A percentile compares a stretch with the other conserved stretches of the same genome.
Conservation (phyloP, 2,797 vertebrate genomes). For the Sebastes hubbsi region DNA sequence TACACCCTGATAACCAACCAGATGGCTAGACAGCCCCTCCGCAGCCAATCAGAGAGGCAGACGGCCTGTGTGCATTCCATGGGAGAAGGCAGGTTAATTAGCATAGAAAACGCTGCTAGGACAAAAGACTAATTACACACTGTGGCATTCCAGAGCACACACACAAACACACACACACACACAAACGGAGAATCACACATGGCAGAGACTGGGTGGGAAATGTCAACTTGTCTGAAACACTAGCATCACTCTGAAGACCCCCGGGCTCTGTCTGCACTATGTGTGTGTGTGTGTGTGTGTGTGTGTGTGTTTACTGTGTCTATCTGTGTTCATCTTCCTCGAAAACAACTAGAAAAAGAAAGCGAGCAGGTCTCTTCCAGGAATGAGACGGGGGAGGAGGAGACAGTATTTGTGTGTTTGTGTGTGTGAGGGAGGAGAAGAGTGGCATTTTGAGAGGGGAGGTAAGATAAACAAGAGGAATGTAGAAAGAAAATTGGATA, state of each 20-base stretch:
- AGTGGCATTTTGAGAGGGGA: slow-evolving; percentile 20
- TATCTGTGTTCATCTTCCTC: slow-evolving; percentile 20
- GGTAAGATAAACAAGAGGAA: slow-evolving; percentile 47
- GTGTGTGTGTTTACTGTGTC: slow-evolving; percentile 16
- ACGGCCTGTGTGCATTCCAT: slow-evolving; percentile 48
- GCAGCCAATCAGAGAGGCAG: slow-evolving; percentile 36
- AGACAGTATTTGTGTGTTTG: background rate
- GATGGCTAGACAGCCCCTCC: background rate
- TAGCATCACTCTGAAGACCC: slow-evolving; percentile 61
- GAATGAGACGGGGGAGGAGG: slow-evolving; percentile 31
- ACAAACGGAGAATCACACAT: slow-evolving; percentile 1
- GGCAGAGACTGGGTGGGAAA: slow-evolving; percentile 59
- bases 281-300: background rate
- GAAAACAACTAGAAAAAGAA: slow-evolving; percentile 29
- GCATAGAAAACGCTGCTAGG: slow-evolving; percentile 50
- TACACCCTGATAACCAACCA: slow-evolving; percentile 36
- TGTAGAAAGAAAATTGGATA: slow-evolving; percentile 3
- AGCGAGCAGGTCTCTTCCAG: slow-evolving; percentile 28
- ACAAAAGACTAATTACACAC: slow-evolving; percentile 71
- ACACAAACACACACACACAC: background rate
- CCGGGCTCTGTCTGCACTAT: slow-evolving; percentile 40
- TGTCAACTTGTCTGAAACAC: slow-evolving; percentile 72
- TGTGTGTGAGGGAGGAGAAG: slow-evolving; percentile 4
- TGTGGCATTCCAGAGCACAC: slow-evolving; percentile 51
- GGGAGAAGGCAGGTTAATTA: slow-evolving; percentile 59